Base-by-base conservation (phyloP, 2,797 vertebrate species). In the Apogon hyalosoma region DNA sequence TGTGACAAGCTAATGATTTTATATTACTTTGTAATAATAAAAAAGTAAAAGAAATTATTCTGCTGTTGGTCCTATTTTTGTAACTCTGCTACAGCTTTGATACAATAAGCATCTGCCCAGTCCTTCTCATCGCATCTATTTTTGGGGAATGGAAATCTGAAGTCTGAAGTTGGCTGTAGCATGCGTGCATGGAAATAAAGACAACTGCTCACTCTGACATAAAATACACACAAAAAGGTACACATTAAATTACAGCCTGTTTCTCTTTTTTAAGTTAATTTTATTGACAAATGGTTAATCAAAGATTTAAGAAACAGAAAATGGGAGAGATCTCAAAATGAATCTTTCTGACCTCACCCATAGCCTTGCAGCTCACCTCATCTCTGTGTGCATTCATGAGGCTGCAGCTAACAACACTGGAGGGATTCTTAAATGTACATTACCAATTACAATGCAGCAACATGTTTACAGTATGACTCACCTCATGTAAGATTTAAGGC, bases 21-120 rank as follows among this genome's bases (percentile, higher is more conserved):
- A 61, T 87, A 92, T 67, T 9, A 66, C 64, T 48, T 88, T 88
- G 72, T 89, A 78, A 75, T 88, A 91, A 90, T 92, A 89, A 92
- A 92, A 74, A 48, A 38, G 2, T 40, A 66, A 76, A 59, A 61
- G 0, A 39, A 61, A 58, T n/a, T 10, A 4, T 12, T 54, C 1
- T 41, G 11, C 19, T 13, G 19, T 69, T n/a, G 15, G 11, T 15
- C 2, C 15, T 63, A n/a, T 50, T 50, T 69, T 59, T 63, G n/a
- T 67, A 31, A 24, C 1, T 63, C 6, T 2, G 12, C 43, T 50
- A 13, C 24, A 21, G 5, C 8, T 59, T 16, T 45, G 0, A 52
- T 16, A 73, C 15, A 58, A 41, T 10, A n/a, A n/a, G 33, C 60
- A 16, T 61, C 14, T 3, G 33, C 19, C 11, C 6, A 24, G 48